A percentile compares a stretch with the other conserved stretches of the same genome.
These are phyloP conservation scores for Machimus rusticus DNA, from an alignment of 2,888 invertebrate species.

Conservation along the genomic window DNA sequence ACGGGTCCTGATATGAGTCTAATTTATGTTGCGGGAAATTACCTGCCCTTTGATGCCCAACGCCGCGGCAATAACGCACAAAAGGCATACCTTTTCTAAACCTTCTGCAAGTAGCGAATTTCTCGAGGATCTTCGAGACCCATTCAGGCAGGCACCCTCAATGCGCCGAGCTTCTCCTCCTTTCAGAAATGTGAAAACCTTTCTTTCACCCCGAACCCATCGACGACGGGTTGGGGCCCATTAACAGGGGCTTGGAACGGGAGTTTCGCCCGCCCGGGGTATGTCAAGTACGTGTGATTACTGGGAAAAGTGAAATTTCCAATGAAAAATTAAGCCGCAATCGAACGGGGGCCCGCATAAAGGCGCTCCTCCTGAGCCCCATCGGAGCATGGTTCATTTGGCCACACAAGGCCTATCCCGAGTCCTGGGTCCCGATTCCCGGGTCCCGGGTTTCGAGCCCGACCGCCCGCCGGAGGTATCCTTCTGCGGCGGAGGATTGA, in stretches of 20 bases:
- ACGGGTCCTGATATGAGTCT: background rate
- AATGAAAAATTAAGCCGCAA: constrained; percentile 37
- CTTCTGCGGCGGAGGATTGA: background rate
- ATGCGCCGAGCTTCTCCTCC: background rate
- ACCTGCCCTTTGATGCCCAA: background rate
- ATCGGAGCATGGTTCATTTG: constrained; percentile 16
- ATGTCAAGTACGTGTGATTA: constrained; percentile 24
- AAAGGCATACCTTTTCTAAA: background rate
- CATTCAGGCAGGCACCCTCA: background rate
- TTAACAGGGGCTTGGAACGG: background rate
- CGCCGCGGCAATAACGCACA: background rate
- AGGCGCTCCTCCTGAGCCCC: background rate
- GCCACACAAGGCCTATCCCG: background rate
- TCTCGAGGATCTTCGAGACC: background rate
- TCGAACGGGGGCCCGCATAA: background rate
- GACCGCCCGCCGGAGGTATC: background rate
- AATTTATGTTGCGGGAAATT: background rate
- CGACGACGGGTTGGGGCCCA: background rate
- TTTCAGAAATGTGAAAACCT: background rate
- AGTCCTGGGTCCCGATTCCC: background rate
- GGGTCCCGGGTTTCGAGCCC: background rate
- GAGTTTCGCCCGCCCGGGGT: background rate
- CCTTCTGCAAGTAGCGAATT: background rate
- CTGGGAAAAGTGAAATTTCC: constrained; percentile 14
- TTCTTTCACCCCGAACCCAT: background rate